A percentile compares a stretch with the other conserved stretches of the same genome.
phyloP scores from a whole-genome alignment of 2,113 vertebrate genomes.

The Ailuropoda melanoleuca region DNA sequence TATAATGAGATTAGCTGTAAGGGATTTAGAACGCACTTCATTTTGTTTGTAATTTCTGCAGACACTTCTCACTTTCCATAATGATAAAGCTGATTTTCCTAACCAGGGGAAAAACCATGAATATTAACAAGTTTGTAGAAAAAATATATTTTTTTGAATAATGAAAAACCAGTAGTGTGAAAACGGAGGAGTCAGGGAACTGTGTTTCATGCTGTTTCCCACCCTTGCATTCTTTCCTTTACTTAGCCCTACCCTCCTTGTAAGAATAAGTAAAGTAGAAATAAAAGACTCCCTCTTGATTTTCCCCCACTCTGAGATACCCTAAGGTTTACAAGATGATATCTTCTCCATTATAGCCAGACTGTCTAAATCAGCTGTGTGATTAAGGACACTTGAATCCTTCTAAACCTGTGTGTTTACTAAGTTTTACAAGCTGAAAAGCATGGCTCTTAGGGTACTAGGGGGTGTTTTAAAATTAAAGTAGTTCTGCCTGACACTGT shows the following conservation, averaged over 20 bases:
- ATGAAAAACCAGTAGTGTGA: constrained; percentile 53
- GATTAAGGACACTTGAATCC: constrained; percentile 78
- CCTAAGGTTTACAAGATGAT: constrained; percentile 78
- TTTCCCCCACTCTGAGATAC: constrained; percentile 68
- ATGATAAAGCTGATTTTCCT: constrained; percentile 78
- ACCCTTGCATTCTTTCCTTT: constrained; percentile 76
- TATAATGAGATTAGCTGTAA: constrained; percentile 68
- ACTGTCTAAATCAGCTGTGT: constrained; percentile 78
- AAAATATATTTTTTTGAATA: constrained; percentile 63
- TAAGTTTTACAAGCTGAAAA: constrained; percentile 65
- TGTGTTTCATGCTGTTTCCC: constrained; percentile 61
- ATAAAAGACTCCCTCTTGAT: constrained; percentile 76
- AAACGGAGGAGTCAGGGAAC: constrained; percentile 46
- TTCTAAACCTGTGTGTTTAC: constrained; percentile 70
- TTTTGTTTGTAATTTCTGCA: constrained; percentile 80
- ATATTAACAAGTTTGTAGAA: constrained; percentile 78
- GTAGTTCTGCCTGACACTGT: constrained; percentile 61
- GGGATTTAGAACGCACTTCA: constrained; percentile 71
- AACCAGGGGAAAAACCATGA: constrained; percentile 73
- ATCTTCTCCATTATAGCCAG: constrained; percentile 74
- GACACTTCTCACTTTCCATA: constrained; percentile 75
- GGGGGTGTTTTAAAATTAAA: constrained; percentile 70
- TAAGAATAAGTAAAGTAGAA: constrained; percentile 79
- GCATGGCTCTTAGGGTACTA: constrained; percentile 55
- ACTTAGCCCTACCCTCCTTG: constrained; percentile 66